Conservation (phyloP, 2,113 vertebrate species). For the Leucosticte australis region DNA sequence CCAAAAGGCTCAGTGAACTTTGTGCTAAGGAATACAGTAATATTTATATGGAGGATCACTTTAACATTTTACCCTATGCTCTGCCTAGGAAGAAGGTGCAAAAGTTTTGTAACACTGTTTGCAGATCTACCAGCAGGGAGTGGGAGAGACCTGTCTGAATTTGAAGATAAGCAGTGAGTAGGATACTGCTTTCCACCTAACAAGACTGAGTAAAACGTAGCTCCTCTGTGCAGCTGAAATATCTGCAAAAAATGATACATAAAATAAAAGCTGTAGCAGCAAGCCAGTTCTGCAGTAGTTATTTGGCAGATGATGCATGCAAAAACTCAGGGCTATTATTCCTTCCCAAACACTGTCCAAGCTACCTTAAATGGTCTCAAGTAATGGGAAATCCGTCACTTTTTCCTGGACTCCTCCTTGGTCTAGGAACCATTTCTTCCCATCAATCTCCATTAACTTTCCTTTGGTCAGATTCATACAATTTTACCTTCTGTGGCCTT, state of each 20-base stretch:
- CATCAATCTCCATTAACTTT: not conserved
- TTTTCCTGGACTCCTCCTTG: not conserved
- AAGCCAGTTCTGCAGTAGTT: not conserved
- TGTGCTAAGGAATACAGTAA: not conserved
- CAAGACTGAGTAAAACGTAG: not conserved
- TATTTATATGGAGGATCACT: not conserved
- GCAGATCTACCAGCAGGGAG: not conserved
- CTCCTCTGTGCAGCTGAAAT: not conserved
- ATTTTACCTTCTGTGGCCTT: not conserved
- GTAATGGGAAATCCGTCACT: not conserved
- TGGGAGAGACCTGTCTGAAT: not conserved
- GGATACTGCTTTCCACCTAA: not conserved
- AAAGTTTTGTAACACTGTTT: not conserved
- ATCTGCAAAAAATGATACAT: not conserved
- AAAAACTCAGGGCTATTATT: not conserved
- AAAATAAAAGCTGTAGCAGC: not conserved
- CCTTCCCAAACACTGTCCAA: not conserved
- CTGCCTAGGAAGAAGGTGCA: not conserved
- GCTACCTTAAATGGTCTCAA: not conserved
- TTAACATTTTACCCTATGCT: not conserved
- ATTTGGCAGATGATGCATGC: not conserved
- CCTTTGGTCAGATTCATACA: not conserved
- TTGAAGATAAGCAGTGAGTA: not conserved
- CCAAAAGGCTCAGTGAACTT: not conserved
- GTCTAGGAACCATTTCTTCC: not conserved